These are phyloP conservation scores for Sarcophaga carnaria DNA, from an alignment of 2,888 invertebrate genomes.

Conservation along the genomic window DNA sequence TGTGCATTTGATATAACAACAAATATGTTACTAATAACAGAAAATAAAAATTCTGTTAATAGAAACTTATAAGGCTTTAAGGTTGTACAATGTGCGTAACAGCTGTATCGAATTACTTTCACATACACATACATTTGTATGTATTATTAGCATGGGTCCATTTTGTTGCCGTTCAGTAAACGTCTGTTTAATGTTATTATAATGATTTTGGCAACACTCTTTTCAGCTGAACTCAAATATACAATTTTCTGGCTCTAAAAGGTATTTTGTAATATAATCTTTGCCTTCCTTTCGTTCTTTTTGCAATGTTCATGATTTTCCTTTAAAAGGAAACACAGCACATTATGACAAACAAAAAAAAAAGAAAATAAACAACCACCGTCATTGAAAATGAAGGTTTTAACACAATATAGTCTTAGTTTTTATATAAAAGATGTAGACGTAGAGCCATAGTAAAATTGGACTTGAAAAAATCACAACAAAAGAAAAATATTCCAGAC, in stretches of 20 bases:
- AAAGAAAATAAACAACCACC: slow-evolving; percentile 56
- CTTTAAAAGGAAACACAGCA: slow-evolving; percentile 27
- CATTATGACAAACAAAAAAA: background rate
- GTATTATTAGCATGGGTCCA: background rate
- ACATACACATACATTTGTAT: background rate
- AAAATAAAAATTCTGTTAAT: background rate
- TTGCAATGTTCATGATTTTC: slow-evolving; percentile 51
- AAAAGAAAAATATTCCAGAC: slow-evolving; percentile 17
- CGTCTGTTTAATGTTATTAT: slow-evolving; percentile 3
- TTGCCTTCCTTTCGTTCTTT: slow-evolving; percentile 51
- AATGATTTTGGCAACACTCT: slow-evolving; percentile 52
- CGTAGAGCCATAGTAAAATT: background rate
- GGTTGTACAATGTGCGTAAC: slow-evolving; percentile 8
- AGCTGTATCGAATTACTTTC: slow-evolving; percentile 56
- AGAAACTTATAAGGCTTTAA: slow-evolving; percentile 7
- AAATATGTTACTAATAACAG: too few relatives aligned
- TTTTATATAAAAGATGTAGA: background rate
- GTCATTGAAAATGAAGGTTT: slow-evolving; percentile 17
- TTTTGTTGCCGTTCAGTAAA: too few relatives aligned
- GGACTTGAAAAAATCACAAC: slow-evolving; percentile 33
- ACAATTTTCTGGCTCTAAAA: background rate
- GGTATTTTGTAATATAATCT: slow-evolving; percentile 63
- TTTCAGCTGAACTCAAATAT: background rate
- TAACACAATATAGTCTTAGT: background rate
- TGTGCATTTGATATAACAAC: too few relatives aligned